Base-by-base conservation (phyloP, 2,888 invertebrate species). In the Lypha dubia region DNA sequence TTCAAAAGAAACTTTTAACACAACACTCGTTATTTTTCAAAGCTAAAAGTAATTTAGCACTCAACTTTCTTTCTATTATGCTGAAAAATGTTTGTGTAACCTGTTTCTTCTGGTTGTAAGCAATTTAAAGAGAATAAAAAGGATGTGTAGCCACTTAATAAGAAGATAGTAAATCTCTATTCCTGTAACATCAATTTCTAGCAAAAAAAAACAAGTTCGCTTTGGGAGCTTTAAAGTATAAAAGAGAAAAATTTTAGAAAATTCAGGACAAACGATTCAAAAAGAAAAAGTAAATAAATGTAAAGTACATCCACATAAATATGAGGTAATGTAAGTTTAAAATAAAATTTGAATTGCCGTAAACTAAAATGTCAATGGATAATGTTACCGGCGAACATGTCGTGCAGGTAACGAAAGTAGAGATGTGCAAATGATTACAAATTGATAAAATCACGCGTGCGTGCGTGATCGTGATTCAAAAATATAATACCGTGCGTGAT, bases 111-210 rank as follows among this genome's bases (percentile, higher is more conserved):
- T 56, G 71, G 58, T 28, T 58, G 46, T 49, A 13, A 8, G 3
- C 22, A 9, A 62, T 73, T 35, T n/a, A 35, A 46, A 58, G 3
- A 56, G 63, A 80, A 49, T 41, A n/a, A 13, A 70, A 63, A 28
- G 56, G 24, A 65, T 32, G 20, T 20, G 20, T 11, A 53, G 6
- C 53, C 41, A 22, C 20, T 75, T 63, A 53, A 53, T 65, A 65
- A 32, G 20, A 32, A 53, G 51, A 63, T 75, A 63, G 63, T 65
- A 53, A 44, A 56, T 75, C 63, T n/a, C n/a, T 44, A 20, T 56
- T 65, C 41, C 63, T 63, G 28, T 44, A 32, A 65, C 75, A 75
- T 65, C 63, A 74, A 62, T 62, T 74, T 24, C 49, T 62, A 22
- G 17, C 22, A 53, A 60, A 13, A 20, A 13, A 60, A 60, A n/a